Evolutionary conservation across 2,113 vertebrate species (phyloP), one percentile per base, ranked within the genome.

Genomic region (Aplodontia rufa): DNA sequence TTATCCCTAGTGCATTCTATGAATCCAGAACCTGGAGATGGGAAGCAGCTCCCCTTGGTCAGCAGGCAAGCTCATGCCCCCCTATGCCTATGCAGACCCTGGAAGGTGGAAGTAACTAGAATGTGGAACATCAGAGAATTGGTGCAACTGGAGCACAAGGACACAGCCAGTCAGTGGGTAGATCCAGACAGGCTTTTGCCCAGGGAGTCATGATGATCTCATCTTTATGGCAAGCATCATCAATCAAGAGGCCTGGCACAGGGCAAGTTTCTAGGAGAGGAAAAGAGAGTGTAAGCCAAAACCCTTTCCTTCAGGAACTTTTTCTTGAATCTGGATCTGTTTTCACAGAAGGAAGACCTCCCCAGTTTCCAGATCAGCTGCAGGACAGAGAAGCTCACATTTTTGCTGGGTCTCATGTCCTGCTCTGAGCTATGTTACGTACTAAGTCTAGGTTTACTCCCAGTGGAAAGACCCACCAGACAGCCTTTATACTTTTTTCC

Each of bases 171-270:
- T 37, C 68, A 90, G 62, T 78, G 58, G n/a, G 75, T 90, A 58
- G 69, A 96, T 90, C 58, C 64, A 95, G 87, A 92, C 84, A 96
- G 76, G 72, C 3, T 28, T 96, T 95, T 90, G 55, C 85, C 71
- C 1, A n/a, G 45, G 64, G 42, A 96, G 26, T n/a, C 74, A 95
- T 32, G 60, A 93, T 95, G 60, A 91, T 91, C 82, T 96, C 93
- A 96, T 95, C 64, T 90, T 64, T 79, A 85, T 30, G 49, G 69
- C 37, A 93, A 95, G 49, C 55, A 90, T 87, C 88, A 92, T 95
- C 80, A 95, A 71, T 95, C 75, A 95, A 66, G 71, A 90, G 68
- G 51, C 60, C 76, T 94, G 60, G 55, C 93, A 64, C 37, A 84
- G 40, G 64, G 45, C 19, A 92, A 75, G 35, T 79, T 94, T 92